Base-by-base conservation (phyloP, 92 coral and sea anemone genomes). In the Epizoanthus ramosus region DNA sequence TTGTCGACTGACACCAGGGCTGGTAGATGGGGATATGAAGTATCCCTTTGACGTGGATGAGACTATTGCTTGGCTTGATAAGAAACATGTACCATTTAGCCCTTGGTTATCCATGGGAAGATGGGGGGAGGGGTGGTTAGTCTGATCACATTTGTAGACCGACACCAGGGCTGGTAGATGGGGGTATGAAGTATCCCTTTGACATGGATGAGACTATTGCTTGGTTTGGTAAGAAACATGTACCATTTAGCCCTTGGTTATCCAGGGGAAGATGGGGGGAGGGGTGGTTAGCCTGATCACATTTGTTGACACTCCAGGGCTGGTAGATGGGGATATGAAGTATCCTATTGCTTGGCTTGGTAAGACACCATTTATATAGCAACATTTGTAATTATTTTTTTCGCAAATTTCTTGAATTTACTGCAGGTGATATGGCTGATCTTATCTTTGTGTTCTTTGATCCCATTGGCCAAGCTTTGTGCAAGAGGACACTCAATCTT, bases 21-120 rank as follows among this genome's bases (percentile, higher is more conserved):
- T 97, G 57, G 99, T 97, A 18, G 99, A 97, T 92, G 99, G 99
- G 41, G 99, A 96, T 70, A 96, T 96, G 99, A 96, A 96, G 61
- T 96, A 96, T 75, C 93, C 99, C 58, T 96, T 96, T 94, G 95
- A 96, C 70, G 99, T 96, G 66, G 99, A 96, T 68, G 90, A 92
- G 35, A 85, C 99, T 5, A 96, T 96, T 69, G 69, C 86, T 4
- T 96, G 99, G 43, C 43, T 37, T 37, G 43, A 5, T 37, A 37
- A 37, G 43, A 37, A 0, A 37, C 5, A 3, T 37, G 31, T 28
- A 28, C 31, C 43, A 37, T 37, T 37, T 6, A 37, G 3, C 43
- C 43, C 43, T 37, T 37, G 43, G 3, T 37, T 3, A 5, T 37
- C 43, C 43, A 96, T 58, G 98, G 94, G 80, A 92, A 96, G 93